Base-by-base conservation (phyloP, 2,888 invertebrate genomes). In the Anoplius nigerrimus region DNA sequence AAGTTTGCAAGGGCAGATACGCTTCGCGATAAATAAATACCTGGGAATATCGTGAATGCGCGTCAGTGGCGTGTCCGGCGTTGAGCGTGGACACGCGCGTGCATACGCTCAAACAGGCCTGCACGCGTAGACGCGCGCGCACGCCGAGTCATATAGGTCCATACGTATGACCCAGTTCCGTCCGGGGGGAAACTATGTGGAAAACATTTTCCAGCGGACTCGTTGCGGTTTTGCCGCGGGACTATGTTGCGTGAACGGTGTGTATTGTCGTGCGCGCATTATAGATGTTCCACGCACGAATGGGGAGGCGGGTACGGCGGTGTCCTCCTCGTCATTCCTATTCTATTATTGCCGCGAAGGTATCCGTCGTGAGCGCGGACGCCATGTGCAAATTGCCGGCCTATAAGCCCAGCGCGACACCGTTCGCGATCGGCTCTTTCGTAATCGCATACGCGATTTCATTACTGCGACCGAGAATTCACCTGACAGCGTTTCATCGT, bases 1-100 rank as follows among this genome's bases (percentile, higher is more conserved):
- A 81, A 84, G 83, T 79, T 77, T 73, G 74, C 85, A 84, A 84
- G 85, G 84, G 79, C 80, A 84, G 78, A 75, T 83, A 81, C 73
- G 79, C 70, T 52, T 74, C 69, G 63, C 78, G 82, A 83, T 79
- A 82, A 84, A 84, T 82, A 82, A 82, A 83, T 82, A 78, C 76
- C 73, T 64, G 70, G 65, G 65, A 69, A 69, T 74, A 81, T 72
- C 76, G 75, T 71, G 75, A 82, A 80, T 80, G 80, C 72, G 62
- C 59, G 34, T 13, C 34, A n/a, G n/a, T n/a, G n/a, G n/a, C n/a
- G n/a, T n/a, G n/a, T n/a, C n/a, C n/a, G n/a, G n/a, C n/a, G n/a
- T n/a, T n/a, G 34, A 2, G 34, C 34, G 34, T 34, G 34, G 6
- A 6, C 34, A 6, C 27, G 27, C 6, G 6, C 34, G 8, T 34